phyloP scores from a whole-genome alignment of 2,888 invertebrate species.

The Idaea dimidiata region DNA sequence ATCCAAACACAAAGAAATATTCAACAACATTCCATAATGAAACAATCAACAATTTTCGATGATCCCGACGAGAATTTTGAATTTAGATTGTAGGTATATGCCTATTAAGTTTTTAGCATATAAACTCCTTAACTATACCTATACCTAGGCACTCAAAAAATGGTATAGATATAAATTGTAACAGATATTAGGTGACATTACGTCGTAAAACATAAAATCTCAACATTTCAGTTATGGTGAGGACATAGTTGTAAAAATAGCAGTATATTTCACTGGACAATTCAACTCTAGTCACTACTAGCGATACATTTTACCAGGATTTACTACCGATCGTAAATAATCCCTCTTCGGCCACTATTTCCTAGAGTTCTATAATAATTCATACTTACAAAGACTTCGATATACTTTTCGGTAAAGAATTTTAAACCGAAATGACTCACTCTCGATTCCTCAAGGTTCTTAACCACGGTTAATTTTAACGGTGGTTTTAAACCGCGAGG shows the following conservation, averaged over 20 bases:
- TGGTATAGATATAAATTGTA: no score
- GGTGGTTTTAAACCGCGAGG: no score
- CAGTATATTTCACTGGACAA: background rate
- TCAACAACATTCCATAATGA: no score
- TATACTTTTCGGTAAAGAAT: background rate
- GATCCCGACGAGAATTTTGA: no score
- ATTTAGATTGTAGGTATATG: no score
- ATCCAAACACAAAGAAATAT: no score
- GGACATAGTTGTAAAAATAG: background rate
- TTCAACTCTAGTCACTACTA: background rate
- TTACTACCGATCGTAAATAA: constrained; percentile 62
- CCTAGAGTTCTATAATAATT: constrained; percentile 54
- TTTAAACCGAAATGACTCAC: background rate
- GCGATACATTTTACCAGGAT: constrained; percentile 62
- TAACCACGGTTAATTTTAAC: background rate
- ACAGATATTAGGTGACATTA: background rate
- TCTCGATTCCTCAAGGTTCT: background rate
- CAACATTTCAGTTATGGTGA: background rate
- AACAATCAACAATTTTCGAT: no score
- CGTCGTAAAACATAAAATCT: background rate
- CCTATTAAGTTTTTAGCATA: background rate
- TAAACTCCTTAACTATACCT: background rate
- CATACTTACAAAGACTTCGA: constrained; percentile 51
- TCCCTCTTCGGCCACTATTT: constrained; percentile 49
- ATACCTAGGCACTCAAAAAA: no score